phyloP scores from a whole-genome alignment of 2,888 invertebrate species.

The Petrolisthes cinctipes region DNA sequence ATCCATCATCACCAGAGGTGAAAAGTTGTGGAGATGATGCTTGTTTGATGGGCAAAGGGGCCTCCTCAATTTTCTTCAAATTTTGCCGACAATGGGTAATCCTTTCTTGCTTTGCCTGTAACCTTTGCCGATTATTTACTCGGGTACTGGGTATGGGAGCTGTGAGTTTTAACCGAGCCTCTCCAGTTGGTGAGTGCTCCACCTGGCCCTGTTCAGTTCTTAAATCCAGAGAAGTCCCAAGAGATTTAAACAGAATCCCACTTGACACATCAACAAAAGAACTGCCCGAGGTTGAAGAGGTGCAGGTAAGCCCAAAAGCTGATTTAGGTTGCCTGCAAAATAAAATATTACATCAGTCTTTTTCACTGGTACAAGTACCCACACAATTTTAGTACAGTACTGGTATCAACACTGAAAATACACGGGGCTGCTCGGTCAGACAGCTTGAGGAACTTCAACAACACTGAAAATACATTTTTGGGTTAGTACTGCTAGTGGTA shows the following conservation, averaged over 20 bases:
- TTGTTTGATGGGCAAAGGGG: not conserved
- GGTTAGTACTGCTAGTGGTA: too few relatives aligned
- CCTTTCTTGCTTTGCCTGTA: not conserved
- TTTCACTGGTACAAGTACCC: not conserved
- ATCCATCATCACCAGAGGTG: not conserved
- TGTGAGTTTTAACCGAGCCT: not conserved
- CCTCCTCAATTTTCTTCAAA: not conserved
- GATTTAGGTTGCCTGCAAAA: not conserved
- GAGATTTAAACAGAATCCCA: not conserved
- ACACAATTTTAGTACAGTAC: too few relatives aligned
- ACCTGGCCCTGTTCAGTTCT: not conserved
- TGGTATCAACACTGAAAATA: too few relatives aligned
- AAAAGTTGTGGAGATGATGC: not conserved
- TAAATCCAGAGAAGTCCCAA: not conserved
- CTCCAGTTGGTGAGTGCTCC: not conserved
- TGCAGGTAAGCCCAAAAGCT: not conserved
- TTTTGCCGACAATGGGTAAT: not conserved
- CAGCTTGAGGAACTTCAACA: too few relatives aligned
- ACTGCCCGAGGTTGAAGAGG: not conserved
- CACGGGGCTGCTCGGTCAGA: too few relatives aligned
- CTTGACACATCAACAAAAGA: not conserved
- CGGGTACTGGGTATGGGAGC: too few relatives aligned
- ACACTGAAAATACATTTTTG: too few relatives aligned
- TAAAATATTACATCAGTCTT: not conserved
- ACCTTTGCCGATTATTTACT: not conserved